Conservation (phyloP, 2,888 invertebrate genomes). For the Scaptomyza polygonia region DNA sequence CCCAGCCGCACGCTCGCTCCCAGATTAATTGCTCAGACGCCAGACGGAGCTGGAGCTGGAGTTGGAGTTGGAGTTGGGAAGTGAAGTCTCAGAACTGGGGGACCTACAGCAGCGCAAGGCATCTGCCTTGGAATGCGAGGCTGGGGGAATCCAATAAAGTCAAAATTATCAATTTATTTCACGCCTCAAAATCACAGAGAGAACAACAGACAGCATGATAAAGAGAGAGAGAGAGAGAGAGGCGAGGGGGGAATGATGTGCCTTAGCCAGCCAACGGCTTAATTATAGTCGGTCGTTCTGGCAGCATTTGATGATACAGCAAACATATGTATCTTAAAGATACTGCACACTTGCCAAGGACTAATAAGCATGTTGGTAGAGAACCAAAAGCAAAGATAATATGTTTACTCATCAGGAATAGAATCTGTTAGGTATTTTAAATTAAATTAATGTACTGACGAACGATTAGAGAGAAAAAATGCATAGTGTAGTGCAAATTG, state of each 20-base stretch:
- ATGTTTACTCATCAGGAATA: slow-evolving; percentile 1
- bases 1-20: slow-evolving; percentile 59
- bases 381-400: neutral
- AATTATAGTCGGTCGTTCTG: slow-evolving; percentile 57
- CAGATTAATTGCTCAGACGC: slow-evolving; percentile 76
- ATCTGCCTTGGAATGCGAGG: slow-evolving; percentile 50
- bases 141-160: slow-evolving; percentile 73
- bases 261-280: slow-evolving; percentile 67
- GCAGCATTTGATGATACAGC: slow-evolving; percentile 30
- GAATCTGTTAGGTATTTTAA: slow-evolving; percentile 1
- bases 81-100: slow-evolving; percentile 19
- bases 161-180: slow-evolving; percentile 82
- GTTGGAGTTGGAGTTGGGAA: slow-evolving; percentile 43
- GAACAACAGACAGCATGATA: no score
- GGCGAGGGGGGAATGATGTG: neutral
- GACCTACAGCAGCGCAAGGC: slow-evolving; percentile 73
- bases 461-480: neutral
- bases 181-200: slow-evolving; percentile 75
- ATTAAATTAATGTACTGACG: neutral
- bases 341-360: slow-evolving; percentile 28
- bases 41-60: slow-evolving; percentile 29
- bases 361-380: slow-evolving; percentile 25
- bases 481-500: slow-evolving; percentile 5
- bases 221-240: neutral
- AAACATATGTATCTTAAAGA: slow-evolving; percentile 28